A percentile compares a stretch with the other conserved stretches of the same genome.
phyloP scores from a whole-genome alignment of 1,140 invertebrate species.

The Drosophila equinoxialis region DNA sequence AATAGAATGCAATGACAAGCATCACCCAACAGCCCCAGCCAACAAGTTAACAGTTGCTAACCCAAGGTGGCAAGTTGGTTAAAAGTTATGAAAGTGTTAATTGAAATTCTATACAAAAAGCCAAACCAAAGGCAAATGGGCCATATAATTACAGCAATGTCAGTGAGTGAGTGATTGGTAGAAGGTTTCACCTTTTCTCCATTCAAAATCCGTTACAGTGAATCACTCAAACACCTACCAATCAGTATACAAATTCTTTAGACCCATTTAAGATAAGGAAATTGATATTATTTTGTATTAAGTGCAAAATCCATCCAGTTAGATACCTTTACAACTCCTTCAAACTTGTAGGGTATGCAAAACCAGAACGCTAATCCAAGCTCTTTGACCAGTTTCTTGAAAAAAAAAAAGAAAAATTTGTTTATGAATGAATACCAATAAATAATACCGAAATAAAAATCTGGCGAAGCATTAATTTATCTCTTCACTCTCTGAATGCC shows the following conservation, averaged over 20 bases:
- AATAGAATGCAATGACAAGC: slow-evolving; percentile 63
- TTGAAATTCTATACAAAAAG: slow-evolving; percentile 54
- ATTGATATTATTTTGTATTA: too few relatives aligned
- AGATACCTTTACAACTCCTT: too few relatives aligned
- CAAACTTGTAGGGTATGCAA: neutral
- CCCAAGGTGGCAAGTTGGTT: slow-evolving; percentile 47
- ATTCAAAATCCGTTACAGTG: too few relatives aligned
- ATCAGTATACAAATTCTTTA: too few relatives aligned
- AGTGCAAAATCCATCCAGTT: too few relatives aligned
- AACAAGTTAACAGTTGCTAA: slow-evolving; percentile 28
- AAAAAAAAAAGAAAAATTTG: slow-evolving; percentile 35
- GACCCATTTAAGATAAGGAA: too few relatives aligned
- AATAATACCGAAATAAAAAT: slow-evolving; percentile 59
- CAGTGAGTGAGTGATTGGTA: neutral
- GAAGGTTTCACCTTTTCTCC: too few relatives aligned
- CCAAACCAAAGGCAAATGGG: slow-evolving; percentile 36
- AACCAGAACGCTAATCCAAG: slow-evolving; percentile 1
- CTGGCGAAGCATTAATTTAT: slow-evolving; percentile 50
- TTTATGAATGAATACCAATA: slow-evolving; percentile 66
- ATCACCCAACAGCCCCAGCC: slow-evolving; percentile 32
- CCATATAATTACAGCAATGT: slow-evolving; percentile 25
- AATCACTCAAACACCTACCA: too few relatives aligned
- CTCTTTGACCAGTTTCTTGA: slow-evolving; percentile 33
- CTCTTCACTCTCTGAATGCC: slow-evolving; percentile 7
- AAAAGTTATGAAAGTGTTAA: slow-evolving; percentile 69